Base-by-base conservation (phyloP, 2,797 vertebrate species). In the Ispidina picta region DNA sequence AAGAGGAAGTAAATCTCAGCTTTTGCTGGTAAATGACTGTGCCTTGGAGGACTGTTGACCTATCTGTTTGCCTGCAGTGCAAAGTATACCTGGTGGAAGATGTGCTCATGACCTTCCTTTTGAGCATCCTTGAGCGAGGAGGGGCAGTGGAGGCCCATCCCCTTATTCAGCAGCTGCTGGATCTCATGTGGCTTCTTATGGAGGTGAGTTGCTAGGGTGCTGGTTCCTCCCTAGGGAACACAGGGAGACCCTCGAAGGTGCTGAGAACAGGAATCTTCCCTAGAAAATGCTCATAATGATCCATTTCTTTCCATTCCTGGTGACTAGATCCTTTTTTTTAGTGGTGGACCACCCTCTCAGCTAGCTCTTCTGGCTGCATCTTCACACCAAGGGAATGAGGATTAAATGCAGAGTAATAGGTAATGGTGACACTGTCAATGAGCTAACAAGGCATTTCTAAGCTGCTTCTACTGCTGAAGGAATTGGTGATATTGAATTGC, bases 171-270 rank as follows among this genome's bases (percentile, higher is more conserved):
- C 98, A 99, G 82, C 97, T 99, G 12, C 96, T 99, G 48, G 98
- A 99, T 88, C 98, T 99, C 63, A 98, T 99, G 98, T 99, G 99
- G 99, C 98, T 99, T 75, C 98, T 99, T 83, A 99, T 99, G 99
- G 99, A 99, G 98, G 99, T 99, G 80, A 98, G 95, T 71, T 81
- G 18, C n/a, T 84, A 9, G 20, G 6, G 5, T 88, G 20, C 33
- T 87, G 33, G 3, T 48, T 91, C 56, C 21, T 74, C 49, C 16
- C n/a, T 29, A 55, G 64, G 29, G 31, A 31, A 86, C 18, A 41
- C 65, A 56, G 37, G 46, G 72, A 35, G 44, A 59, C 5, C 9
- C 44, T 71, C 59, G 49, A 54, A 83, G 37, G 28, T 69, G 39
- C 79, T 86, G 44, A 88, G 69, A 43, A 62, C 55, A 65, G 54